Conservation (phyloP, 2,113 vertebrate genomes). For the Suricata suricatta region DNA sequence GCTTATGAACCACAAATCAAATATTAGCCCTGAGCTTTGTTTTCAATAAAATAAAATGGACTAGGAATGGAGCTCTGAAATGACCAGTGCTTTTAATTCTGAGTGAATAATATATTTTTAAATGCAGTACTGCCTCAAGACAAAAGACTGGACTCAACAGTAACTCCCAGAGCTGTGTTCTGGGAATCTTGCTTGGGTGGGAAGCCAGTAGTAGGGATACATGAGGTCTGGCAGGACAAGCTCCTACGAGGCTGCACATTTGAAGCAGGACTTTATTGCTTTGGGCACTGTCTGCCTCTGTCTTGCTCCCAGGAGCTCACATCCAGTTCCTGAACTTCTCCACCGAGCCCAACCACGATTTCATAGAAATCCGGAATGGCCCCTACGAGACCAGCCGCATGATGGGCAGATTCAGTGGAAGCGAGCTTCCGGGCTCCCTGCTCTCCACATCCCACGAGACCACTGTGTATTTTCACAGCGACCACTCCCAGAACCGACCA, state of each 20-base stretch:
- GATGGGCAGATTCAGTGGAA: slow-evolving; percentile 95
- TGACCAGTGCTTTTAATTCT: background rate
- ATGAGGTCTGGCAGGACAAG: background rate
- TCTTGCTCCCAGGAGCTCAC: slow-evolving; percentile 90
- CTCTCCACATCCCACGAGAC: slow-evolving; percentile 97
- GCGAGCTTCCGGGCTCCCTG: slow-evolving; percentile 90
- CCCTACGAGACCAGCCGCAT: slow-evolving; percentile 94
- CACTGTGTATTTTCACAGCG: slow-evolving; percentile 96
- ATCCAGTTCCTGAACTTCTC: slow-evolving; percentile 98
- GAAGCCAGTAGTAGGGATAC: background rate
- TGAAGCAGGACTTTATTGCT: background rate
- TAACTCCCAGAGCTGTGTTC: background rate
- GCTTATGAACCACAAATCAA: background rate
- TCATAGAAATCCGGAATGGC: slow-evolving; percentile 95
- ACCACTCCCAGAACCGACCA: slow-evolving; percentile 98
- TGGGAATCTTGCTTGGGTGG: too few relatives aligned
- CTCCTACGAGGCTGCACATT: accelerated
- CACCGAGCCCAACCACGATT: slow-evolving; percentile 98
- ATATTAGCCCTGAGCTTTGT: background rate
- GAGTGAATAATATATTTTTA: background rate
- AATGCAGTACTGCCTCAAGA: background rate
- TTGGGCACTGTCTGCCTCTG: slow-evolving; percentile 20
- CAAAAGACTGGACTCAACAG: background rate
- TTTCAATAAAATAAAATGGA: slow-evolving; percentile 36
- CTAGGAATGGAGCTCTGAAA: background rate